phyloP scores from a whole-genome alignment of 2,888 invertebrate species.

The Zonitis immaculata region DNA sequence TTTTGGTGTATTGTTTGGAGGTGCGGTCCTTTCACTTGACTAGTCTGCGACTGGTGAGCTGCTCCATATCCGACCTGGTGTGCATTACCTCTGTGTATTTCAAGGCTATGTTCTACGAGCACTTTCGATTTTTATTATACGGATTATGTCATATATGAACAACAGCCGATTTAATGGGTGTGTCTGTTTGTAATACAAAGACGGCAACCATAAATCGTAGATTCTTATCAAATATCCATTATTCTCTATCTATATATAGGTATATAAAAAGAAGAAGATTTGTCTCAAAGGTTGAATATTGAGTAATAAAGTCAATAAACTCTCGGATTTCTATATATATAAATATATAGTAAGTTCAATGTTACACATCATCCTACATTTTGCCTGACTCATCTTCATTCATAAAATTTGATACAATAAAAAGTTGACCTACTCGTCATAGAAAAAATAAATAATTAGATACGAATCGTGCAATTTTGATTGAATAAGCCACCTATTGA shows the following conservation, averaged over 20 bases:
- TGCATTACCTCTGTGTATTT: slow-evolving; percentile 27
- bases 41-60: slow-evolving; percentile 25
- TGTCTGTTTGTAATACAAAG: background rate
- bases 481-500: no score
- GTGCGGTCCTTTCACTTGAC: slow-evolving; percentile 33
- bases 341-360: background rate
- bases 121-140: slow-evolving; percentile 36
- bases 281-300: background rate
- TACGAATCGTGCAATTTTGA: no score
- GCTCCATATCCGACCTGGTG: slow-evolving; percentile 28
- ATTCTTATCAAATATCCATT: no score
- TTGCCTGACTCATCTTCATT: background rate
- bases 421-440: no score
- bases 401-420: background rate
- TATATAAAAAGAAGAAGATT: background rate
- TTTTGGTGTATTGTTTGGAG: slow-evolving; percentile 12
- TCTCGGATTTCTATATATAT: no score
- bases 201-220: no score
- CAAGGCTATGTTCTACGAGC: slow-evolving; percentile 30
- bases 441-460: no score
- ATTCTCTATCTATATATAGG: no score
- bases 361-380: background rate
- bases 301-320: background rate
- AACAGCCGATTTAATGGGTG: slow-evolving; percentile 10
- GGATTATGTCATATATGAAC: slow-evolving; percentile 28